phyloP scores from a whole-genome alignment of 1,140 invertebrate genomes.

The Papilio helenus region DNA sequence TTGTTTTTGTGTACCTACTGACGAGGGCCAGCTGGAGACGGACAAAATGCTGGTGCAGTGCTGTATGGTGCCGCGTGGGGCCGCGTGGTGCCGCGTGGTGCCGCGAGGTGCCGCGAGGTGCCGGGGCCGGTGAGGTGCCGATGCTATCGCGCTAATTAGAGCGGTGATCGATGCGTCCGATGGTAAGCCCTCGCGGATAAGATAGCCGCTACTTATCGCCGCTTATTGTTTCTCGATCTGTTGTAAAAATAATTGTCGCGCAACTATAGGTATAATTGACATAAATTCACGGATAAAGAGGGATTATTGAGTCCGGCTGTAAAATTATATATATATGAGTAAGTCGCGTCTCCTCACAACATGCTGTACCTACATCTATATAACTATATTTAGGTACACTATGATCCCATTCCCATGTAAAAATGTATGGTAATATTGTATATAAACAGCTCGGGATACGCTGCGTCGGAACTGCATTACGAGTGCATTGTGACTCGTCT shows the following conservation, averaged over 20 bases:
- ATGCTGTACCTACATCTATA: too few relatives aligned
- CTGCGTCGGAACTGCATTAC: too few relatives aligned
- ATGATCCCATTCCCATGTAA: too few relatives aligned
- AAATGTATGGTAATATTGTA: too few relatives aligned
- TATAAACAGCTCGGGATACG: too few relatives aligned
- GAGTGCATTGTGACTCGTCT: too few relatives aligned
- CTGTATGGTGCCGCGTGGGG: too few relatives aligned
- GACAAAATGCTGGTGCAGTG: too few relatives aligned
- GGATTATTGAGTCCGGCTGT: constrained; percentile 43
- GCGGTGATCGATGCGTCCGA: constrained; percentile 29
- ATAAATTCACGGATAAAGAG: constrained; percentile 54
- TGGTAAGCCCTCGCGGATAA: constrained; percentile 30
- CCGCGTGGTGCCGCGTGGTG: background rate
- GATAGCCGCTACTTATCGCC: constrained; percentile 33
- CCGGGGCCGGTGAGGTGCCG: background rate
- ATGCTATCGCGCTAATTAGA: constrained; percentile 32
- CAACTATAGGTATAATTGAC: constrained; percentile 48
- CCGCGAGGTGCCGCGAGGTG: background rate
- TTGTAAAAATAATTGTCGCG: constrained; percentile 28
- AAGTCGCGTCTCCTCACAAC: background rate
- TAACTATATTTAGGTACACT: too few relatives aligned
- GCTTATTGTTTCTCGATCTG: constrained; percentile 31
- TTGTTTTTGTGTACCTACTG: too few relatives aligned
- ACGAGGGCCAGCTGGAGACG: too few relatives aligned
- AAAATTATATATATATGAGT: constrained; percentile 1